Base-by-base conservation (phyloP, 2,888 invertebrate species). In the Thecocarcelia acutangulata region DNA sequence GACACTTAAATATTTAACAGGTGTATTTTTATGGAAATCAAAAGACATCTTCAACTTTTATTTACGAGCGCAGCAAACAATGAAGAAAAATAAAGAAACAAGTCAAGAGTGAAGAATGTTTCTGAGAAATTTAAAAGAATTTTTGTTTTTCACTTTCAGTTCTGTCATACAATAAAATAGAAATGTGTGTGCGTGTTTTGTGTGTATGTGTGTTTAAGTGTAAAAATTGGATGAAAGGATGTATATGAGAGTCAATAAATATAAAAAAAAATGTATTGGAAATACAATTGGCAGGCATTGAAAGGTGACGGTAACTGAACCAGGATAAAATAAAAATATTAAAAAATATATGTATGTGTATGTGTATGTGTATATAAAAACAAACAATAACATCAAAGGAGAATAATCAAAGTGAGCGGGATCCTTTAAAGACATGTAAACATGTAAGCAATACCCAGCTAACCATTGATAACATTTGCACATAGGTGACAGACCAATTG, bases 11-110 rank as follows among this genome's bases (percentile, higher is more conserved):
- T 56, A 63, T 70, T 70, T 58, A 77, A 70, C 70, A 70, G 70
- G 63, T 64, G 63, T 70, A 70, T 70, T 63, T 70, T 33, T 58
- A 77, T 70, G 70, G 40, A 70, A 70, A 70, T 70, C 70, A 77
- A 77, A 77, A 70, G 70, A 64, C 56, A 50, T 70, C 15, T 50
- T 48, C 56, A 56, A 11, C 48, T 68, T 48, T 59, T 28, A 54
- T 33, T 0, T 15, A n/a, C n/a, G n/a, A n/a, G n/a, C n/a, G n/a
- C 37, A 17, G 1, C 33, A 61, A 50, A 68, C 21, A 68, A 68
- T 46, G 15, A 17, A 21, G 24, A 11, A n/a, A 50, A 15, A 52
- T 33, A 44, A 42, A 42, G 2, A 58, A 66, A 24, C 28, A 61
- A n/a, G 11, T 19, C 37, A 61, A 33, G 19, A 21, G 19, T 12